Base-by-base conservation (phyloP, 2,797 vertebrate genomes). In the Darevskia nairensis region DNA sequence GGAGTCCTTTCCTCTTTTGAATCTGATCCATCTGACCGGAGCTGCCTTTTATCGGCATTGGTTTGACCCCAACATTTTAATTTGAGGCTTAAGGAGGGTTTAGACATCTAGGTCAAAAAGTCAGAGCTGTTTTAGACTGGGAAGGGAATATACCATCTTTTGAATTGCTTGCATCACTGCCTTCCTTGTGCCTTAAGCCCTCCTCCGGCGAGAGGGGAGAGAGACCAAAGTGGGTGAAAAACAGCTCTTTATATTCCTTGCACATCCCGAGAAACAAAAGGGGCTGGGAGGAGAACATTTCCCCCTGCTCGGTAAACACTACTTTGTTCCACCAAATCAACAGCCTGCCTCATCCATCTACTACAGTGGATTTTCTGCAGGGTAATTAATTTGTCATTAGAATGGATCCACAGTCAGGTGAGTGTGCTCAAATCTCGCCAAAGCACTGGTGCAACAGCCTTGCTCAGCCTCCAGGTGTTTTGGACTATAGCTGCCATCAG, bases 191-290 rank as follows among this genome's bases (percentile, higher is more conserved):
- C 32, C 69, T 75, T 15, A 46, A 74, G 27, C 39, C 27, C 74
- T 13, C 8, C 15, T 6, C 7, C n/a, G 5, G 25, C 2, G 21
- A 13, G 46, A 13, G 32, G 11, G 46, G 8, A 4, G 10, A 35
- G 50, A 32, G 29, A 2, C 8, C 4, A 59, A 23, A 64, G 21
- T 35, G 68, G 21, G 2, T 29, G 32, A 4, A n/a, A 74, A 64
- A 39, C 27, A 29, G 44, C 15, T 46, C 29, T 66, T 85, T 75
- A 39, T 23, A 66, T 55, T 81, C 88, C 23, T 89, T 41, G 41
- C n/a, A 75, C 75, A 66, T 81, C 25, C 39, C 25, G 1, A 1
- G n/a, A 80, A 89, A 89, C 68, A 85, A 50, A 55, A 81, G 78
- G 41, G 27, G 29, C 9, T 29, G 59, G 86, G 77, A 68, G 69